Conservation (phyloP, 2,888 invertebrate genomes). For the Rhamphomyia laevipes region DNA sequence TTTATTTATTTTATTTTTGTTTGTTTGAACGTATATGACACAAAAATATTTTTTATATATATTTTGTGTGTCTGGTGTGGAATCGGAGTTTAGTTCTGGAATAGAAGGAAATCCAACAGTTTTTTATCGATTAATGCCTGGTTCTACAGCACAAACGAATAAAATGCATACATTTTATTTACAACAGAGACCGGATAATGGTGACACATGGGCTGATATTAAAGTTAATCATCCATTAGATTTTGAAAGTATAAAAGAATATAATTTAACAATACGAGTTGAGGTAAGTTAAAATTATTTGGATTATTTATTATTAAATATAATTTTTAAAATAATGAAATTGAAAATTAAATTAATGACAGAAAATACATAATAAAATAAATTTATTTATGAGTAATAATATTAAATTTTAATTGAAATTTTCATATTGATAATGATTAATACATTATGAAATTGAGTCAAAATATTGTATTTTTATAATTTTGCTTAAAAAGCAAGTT, state of each 20-base stretch:
- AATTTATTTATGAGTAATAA: too few species aligned
- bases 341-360: too few species aligned
- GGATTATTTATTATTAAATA: too few species aligned
- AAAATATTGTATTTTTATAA: too few species aligned
- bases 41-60: background rate
- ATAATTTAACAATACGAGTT: constrained; percentile 88
- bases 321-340: too few species aligned
- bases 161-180: constrained; percentile 92
- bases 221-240: constrained; percentile 93
- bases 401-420: too few species aligned
- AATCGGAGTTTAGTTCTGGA: constrained; percentile 59
- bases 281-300: constrained; percentile 54
- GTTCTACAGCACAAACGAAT: constrained; percentile 91
- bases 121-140: constrained; percentile 90
- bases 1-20: background rate
- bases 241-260: constrained; percentile 90
- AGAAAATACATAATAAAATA: too few species aligned
- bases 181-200: constrained; percentile 85
- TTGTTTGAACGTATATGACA: background rate
- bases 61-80: constrained; percentile 19
- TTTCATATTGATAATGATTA: too few species aligned
- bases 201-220: constrained; percentile 90
- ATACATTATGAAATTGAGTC: too few species aligned
- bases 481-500: too few species aligned
- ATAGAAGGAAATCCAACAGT: constrained; percentile 94